Conservation (phyloP, 2,113 vertebrate genomes). For the Setophaga petechia region DNA sequence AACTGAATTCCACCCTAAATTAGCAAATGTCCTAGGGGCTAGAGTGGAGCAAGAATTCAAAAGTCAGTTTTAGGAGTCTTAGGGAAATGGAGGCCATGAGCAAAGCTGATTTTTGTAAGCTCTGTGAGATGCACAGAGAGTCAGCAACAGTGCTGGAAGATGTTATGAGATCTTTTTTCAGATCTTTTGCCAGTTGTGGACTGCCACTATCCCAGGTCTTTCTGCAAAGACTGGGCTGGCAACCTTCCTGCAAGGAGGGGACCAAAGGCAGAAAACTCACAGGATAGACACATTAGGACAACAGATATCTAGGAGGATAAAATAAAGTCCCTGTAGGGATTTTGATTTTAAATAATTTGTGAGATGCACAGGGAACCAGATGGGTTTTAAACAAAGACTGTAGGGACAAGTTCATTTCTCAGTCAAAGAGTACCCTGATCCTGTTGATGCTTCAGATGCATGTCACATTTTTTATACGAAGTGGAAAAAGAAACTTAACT, state of each 20-base stretch:
- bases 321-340: not conserved
- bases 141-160: not conserved
- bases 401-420: not conserved
- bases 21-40: not conserved
- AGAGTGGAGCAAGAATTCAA: not conserved
- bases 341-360: not conserved
- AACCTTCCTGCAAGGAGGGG: not conserved
- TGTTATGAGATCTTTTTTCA: not conserved
- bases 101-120: not conserved
- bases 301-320: not conserved
- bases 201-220: not conserved
- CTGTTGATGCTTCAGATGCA: not conserved
- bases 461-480: not conserved
- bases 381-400: not conserved
- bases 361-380: not conserved
- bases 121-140: not conserved
- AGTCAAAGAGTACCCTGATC: not conserved
- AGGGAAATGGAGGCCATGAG: not conserved
- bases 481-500: not conserved
- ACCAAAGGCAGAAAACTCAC: not conserved
- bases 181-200: not conserved
- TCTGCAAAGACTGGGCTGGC: not conserved
- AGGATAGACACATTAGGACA: not conserved
- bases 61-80: not conserved
- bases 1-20: not conserved